Evolutionary conservation across 2,113 vertebrate species (phyloP).

Genomic region (Aspidoscelis tigris): DNA sequence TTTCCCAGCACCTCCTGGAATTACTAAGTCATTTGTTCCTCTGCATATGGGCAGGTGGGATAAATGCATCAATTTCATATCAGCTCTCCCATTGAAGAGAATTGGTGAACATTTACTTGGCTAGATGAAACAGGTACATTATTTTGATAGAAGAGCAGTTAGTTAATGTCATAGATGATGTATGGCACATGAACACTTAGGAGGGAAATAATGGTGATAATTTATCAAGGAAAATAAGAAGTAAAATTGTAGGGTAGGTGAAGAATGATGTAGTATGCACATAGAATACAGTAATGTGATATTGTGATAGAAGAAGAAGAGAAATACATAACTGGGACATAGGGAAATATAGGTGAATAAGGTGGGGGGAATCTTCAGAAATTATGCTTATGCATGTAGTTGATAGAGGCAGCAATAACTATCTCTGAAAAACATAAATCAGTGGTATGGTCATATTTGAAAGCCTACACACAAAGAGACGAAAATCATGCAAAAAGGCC

Average conservation of each 20-base stretch:
- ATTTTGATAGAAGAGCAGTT: constrained; percentile 73
- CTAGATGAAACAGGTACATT: constrained; percentile 70
- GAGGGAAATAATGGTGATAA: constrained; percentile 69
- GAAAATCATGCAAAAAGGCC: neutral
- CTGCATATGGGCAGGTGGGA: constrained; percentile 59
- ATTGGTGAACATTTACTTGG: constrained; percentile 67
- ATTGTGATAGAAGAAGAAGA: constrained; percentile 36
- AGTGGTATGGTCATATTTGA: neutral
- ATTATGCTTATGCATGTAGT: neutral
- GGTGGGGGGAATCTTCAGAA: neutral
- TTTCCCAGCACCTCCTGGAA: fast-evolving
- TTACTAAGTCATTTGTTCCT: constrained; percentile 48
- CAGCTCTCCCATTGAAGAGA: constrained; percentile 56
- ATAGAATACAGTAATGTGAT: constrained; percentile 59
- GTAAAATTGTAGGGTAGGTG: constrained; percentile 58
- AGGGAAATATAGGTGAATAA: neutral
- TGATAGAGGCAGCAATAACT: neutral
- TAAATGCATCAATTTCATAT: constrained; percentile 57
- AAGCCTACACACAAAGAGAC: neutral
- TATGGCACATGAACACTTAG: constrained; percentile 64
- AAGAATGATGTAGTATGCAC: constrained; percentile 59
- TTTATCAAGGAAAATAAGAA: constrained; percentile 65
- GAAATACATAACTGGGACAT: neutral
- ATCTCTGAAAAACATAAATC: neutral
- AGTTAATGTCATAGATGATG: constrained; percentile 69